Evolutionary conservation across 1,140 invertebrate genomes (phyloP), one percentile per base, ranked within the genome.

Genomic region (Brachionus manjavacas): DNA sequence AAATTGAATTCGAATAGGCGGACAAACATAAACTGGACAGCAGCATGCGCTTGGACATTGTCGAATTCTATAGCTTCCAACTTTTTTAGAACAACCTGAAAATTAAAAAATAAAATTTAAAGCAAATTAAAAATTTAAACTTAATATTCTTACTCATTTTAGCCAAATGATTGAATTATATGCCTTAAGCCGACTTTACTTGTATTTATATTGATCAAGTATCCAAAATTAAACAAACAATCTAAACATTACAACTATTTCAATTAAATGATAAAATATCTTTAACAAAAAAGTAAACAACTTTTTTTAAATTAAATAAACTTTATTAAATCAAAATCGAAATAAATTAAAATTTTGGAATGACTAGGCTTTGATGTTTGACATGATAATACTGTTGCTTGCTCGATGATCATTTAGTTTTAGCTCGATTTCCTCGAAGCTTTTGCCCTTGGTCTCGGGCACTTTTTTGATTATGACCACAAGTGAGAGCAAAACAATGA

Each of bases 381-480:
- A 39, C 68, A 72, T 72, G 4, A 41, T 16, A 16, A 72, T 20
- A 72, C 41, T 72, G 20, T 72, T 23, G 12, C 68, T 16, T 31
- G 25, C 3, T 31, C 8, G n/a, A 16, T 12, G 14, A 55, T 55
- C 79, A 68, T 81, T 81, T 20, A 84, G 31, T 12, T 84, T 49
- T 1, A 46, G n/a, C 91, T 89, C 14, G 12, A 80, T 80, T 46
- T 80, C 78, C 12, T 60, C 28, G n/a, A 80, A 60, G 9, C 31
- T 80, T 39, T 64, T 80, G 11, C 78, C 78, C 35, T 80, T 80
- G n/a, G 78, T 80, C 31, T 80, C 78, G 11, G 78, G 78, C 88
- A 98, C 95, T 49, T 76, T 76, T 76, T 43, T 60, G 7, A 60
- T 39, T 41, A 80, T 60, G 11, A 64, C 23, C 7, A 80, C 16